Base-by-base conservation (phyloP, 2,888 invertebrate genomes). In the Agonopterix alstromeriana region DNA sequence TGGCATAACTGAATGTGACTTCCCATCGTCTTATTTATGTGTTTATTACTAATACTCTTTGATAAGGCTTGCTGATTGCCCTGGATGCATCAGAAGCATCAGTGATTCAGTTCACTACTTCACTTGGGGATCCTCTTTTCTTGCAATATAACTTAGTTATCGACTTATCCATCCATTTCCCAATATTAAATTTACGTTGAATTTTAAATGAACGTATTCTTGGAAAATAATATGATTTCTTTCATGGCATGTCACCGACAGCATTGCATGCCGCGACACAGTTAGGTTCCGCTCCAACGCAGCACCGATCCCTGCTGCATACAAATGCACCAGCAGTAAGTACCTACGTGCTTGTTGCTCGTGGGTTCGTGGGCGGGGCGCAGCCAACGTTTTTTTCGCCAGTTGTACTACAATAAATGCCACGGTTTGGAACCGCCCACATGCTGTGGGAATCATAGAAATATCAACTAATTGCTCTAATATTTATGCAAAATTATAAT, bases 391-490 rank as follows among this genome's bases (percentile, higher is more conserved):
- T 75, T 79, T 79, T 80, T 75, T 71, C 60, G 58, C 70, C 61
- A 65, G 70, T 70, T 71, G 62, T 68, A 56, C 58, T 70, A 65
- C 65, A 70, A 75, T 72, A 76, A 75, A 73, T 70, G 74, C 69
- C 67, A 56, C 58, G 62, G 60, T 65, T 58, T 51, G 53, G 60
- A 52, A 64, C 66, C 79, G 68, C 76, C 77, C 68, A 67, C 63
- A 48, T 60, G 53, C 58, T 62, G 56, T 56, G 59, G 63, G 57
- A 60, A 70, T 65, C 53, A 61, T 58, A 63, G 55, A 69, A 65
- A 76, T 73, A 65, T 63, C 43, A 43, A 10, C 40, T 49, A 46
- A 46, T 48, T 41, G 57, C 57, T 55, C 55, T 63, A 64, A 64
- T 65, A 27, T 27, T 27, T 27, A 59, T 51, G 58, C 53, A 43